Base-by-base conservation (phyloP, 2,888 invertebrate species). In the Blastobasis adustella region DNA sequence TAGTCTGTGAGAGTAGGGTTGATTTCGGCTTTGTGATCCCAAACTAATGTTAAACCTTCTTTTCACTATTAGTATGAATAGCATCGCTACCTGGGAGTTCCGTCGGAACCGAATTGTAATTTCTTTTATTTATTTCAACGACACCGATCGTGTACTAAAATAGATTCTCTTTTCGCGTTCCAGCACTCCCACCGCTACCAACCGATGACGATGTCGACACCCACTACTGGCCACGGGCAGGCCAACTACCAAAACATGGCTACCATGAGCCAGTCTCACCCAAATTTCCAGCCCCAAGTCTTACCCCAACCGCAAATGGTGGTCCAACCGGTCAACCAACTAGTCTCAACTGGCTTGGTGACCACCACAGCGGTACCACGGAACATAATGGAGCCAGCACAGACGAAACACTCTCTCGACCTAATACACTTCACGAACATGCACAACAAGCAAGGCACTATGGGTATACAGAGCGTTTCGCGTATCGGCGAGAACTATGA, bases 161-260 rank as follows among this genome's bases (percentile, higher is more conserved):
- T 4, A 4, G 5, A 5, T 42, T 42, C n/a, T 42, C 7, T 45
- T 46, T 50, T 9, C 45, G 10, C 23, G 6, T 73, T 70, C 0
- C 77, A 85, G 80, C 81, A 79, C 47, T 52, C 76, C 5, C 79
- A 82, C 55, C 78, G 85, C 55, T 84, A 82, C 69, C 88, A 82
- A 57, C 86, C 67, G 43, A 85, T 88, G 85, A 76, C 89, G 1
- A 67, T 82, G 58, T 88, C 89, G 0, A 79, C 86, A 5, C 87
- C 86, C 1, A 60, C 74, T 4, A 60, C 72, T 3, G 68, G 60
- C 1, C 76, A 66, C 45, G 68, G 60, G 2, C 76, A 66, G 46
- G 62, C 73, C 67, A 79, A 71, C 66, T 82, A 83, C 62, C 83
- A 82, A 54, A 81, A 79, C 71, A 63, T 77, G 64, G 66, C 81